Conservation (phyloP, 2,888 invertebrate genomes). For the Tenthredo distinguenda region DNA sequence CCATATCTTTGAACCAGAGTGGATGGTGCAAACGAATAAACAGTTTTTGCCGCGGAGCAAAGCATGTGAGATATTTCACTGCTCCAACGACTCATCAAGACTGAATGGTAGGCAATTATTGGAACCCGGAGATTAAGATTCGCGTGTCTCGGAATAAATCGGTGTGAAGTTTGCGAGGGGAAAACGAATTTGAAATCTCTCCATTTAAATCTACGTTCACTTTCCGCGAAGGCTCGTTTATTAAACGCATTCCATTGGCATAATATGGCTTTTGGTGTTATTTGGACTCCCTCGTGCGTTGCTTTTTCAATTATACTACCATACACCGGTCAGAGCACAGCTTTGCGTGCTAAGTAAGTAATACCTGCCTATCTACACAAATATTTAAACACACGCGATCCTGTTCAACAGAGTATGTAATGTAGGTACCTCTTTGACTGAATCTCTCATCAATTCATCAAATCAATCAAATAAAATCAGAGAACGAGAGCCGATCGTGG, state of each 20-base stretch:
- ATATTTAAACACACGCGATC: slow-evolving; percentile 26
- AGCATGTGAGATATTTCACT: not conserved
- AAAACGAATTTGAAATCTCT: not conserved
- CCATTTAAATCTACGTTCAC: not conserved
- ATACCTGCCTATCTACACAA: not conserved
- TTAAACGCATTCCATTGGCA: not conserved
- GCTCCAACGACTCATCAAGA: not conserved
- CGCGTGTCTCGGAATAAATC: not conserved
- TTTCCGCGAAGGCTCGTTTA: not conserved
- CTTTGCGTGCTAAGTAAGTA: not conserved
- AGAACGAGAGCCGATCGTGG: not conserved
- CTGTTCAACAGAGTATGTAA: slow-evolving; percentile 24
- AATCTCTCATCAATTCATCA: not conserved
- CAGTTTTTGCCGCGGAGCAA: not conserved
- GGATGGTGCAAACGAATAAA: not conserved
- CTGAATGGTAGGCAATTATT: not conserved
- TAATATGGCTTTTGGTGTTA: not conserved
- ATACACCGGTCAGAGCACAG: not conserved
- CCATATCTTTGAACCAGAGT: not conserved
- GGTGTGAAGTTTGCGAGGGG: not conserved
- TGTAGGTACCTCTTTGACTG: not conserved
- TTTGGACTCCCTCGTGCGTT: not conserved
- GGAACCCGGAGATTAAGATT: not conserved
- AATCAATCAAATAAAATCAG: not conserved
- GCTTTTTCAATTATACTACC: not conserved